Conservation (phyloP, 2,113 vertebrate genomes). For the Toxostoma redivivum region DNA sequence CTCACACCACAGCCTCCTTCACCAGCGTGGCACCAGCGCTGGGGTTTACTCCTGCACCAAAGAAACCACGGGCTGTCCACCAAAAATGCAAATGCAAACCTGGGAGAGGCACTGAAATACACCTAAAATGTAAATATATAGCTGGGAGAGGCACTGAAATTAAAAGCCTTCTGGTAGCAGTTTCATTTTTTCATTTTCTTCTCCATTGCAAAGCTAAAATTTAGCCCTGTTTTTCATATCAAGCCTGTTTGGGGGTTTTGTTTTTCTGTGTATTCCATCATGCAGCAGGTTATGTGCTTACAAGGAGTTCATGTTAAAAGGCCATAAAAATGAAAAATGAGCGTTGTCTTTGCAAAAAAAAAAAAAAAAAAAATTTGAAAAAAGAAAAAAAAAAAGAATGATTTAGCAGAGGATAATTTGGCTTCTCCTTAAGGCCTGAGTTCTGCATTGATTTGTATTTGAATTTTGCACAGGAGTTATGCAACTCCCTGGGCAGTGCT, state of each 20-base stretch:
- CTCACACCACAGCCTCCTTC: background rate
- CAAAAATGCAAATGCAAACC: background rate
- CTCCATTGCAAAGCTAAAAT: background rate
- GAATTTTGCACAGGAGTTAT: constrained; percentile 63
- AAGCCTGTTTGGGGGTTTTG: background rate
- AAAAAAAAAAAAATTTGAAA: background rate
- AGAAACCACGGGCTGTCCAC: background rate
- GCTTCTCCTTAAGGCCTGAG: background rate
- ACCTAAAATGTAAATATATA: background rate
- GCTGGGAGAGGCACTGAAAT: background rate
- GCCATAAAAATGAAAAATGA: constrained; percentile 59
- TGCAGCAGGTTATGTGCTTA: constrained; percentile 5
- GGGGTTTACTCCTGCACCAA: background rate
- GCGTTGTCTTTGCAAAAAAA: background rate
- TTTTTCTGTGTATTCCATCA: constrained; percentile 40
- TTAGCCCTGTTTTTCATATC: constrained; percentile 38
- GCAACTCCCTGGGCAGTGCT: constrained; percentile 54
- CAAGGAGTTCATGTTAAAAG: constrained; percentile 17
- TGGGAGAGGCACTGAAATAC: background rate
- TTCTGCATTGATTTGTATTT: constrained; percentile 34
- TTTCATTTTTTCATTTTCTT: background rate
- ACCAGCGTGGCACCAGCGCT: fast-evolving
- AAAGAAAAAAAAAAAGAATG: background rate
- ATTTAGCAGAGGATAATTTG: constrained; percentile 39
- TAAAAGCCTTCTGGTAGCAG: background rate